Base-by-base conservation (phyloP, 2,797 vertebrate genomes). In the Odontamblyopus lacepedii region DNA sequence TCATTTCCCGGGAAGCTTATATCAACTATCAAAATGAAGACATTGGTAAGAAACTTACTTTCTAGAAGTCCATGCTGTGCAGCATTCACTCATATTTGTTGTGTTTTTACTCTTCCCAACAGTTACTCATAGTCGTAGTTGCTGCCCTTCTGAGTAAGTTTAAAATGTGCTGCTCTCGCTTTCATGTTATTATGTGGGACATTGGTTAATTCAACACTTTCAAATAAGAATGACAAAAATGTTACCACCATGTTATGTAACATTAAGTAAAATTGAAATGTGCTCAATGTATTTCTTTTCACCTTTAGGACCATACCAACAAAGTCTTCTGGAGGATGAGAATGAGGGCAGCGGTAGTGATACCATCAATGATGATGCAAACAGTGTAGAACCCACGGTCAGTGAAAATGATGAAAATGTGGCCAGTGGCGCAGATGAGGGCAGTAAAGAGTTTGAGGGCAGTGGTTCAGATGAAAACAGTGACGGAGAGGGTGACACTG, bases 1-100 rank as follows among this genome's bases (percentile, higher is more conserved):
- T 15, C 44, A 48, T 48, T 48, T 48, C 44, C 15, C 0, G 13
- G 3, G 12, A 48, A 16, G 1, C 18, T 48, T 6, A 51, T 63
- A 13, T 70, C 70, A 1, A 73, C 70, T 30, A 70, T 59, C 9
- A 60, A 62, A 66, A 78, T 70, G 19, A 60, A 60, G 57, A 30
- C 27, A 60, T 0, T 60, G 57, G 57, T 65, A n/a, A 23, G 55
- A 56, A 11, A 26, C 9, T 26, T 56, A 56, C 23, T 23, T 48
- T 48, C 44, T 48, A 48, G 44, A 48, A 15, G 16, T 8, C 23
- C 2, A 9, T 55, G n/a, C 11, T 26, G 19, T 56, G 9, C 7
- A 11, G 8, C 11, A 23, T 23, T 12, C 3, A 56, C n/a, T 56
- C 23, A 26, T 23, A 3, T 56, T 26, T 23, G 11, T 12, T 23